These are phyloP conservation scores for Drosophila rufa DNA, from an alignment of 1,140 invertebrate genomes.

Conservation along the genomic window DNA sequence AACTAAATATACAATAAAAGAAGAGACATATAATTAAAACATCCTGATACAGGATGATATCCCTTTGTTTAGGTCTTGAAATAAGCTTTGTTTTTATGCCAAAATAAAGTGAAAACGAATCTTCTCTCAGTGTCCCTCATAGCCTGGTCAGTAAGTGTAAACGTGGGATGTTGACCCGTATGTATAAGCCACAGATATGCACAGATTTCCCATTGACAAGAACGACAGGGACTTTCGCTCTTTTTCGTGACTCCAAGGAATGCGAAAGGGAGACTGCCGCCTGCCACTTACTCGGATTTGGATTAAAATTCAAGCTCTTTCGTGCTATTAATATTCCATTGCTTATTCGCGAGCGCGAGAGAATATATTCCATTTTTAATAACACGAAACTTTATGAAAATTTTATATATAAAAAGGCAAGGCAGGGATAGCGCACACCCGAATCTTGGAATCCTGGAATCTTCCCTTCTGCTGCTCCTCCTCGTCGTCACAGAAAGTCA, in stretches of 20 bases:
- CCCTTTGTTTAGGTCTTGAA: too few relatives aligned
- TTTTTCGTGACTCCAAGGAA: conserved; percentile 6
- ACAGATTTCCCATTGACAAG: conserved; percentile 40
- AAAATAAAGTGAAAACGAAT: neutral
- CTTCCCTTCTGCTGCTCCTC: neutral
- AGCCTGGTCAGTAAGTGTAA: neutral
- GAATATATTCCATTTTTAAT: conserved; percentile 81
- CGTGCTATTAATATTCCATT: conserved; percentile 76
- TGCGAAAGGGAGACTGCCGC: neutral
- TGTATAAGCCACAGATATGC: conserved; percentile 21
- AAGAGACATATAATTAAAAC: too few relatives aligned
- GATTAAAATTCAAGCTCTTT: conserved; percentile 68
- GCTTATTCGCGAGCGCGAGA: conserved; percentile 61
- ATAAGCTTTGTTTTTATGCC: neutral
- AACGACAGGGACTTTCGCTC: conserved; percentile 22
- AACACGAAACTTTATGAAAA: conserved; percentile 78
- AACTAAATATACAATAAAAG: too few relatives aligned
- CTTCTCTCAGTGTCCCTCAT: neutral
- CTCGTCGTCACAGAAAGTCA: conserved; percentile 45
- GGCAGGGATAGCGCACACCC: conserved; percentile 5
- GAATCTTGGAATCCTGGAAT: conserved; percentile 18
- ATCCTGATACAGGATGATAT: too few relatives aligned
- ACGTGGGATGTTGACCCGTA: conserved; percentile 23
- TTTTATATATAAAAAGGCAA: conserved; percentile 67
- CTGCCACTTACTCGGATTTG: conserved; percentile 13